These are phyloP conservation scores for Mus musculus DNA, from an alignment of 2,113 vertebrate species.

Conservation along the genomic window DNA sequence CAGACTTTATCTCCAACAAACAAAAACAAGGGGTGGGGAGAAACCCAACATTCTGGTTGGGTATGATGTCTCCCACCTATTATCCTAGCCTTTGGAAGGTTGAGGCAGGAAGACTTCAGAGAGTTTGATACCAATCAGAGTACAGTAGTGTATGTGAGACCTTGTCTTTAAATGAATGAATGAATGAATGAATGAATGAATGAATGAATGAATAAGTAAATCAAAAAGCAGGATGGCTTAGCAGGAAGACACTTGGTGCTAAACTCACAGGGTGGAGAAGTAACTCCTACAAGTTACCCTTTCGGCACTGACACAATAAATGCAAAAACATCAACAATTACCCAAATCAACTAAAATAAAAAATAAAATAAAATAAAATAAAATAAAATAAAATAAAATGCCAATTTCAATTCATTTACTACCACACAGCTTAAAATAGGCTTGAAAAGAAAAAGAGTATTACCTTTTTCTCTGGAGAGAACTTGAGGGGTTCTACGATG, in stretches of 20 bases:
- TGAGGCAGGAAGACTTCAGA: not conserved
- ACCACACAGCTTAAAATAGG: not conserved
- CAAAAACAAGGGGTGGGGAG: not conserved
- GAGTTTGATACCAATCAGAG: not conserved
- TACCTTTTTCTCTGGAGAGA: conserved; percentile 99
- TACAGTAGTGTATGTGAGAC: not conserved
- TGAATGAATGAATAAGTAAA: not conserved
- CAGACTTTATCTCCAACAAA: not conserved
- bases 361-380: not conserved
- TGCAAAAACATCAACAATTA: not conserved
- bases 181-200: too few relatives aligned
- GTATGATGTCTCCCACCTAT: not conserved
- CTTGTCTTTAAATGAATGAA: not conserved
- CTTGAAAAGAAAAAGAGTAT: conserved; percentile 64
- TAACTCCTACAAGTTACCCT: not conserved
- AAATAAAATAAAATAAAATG: not conserved
- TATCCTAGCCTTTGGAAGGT: not conserved
- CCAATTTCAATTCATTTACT: conserved; percentile 35
- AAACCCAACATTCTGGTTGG: not conserved
- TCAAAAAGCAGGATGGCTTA: not conserved
- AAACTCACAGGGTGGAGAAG: not conserved
- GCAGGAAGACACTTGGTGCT: not conserved
- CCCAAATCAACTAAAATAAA: not conserved
- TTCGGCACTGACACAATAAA: not conserved
- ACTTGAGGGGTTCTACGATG: conserved; percentile 99